Evolutionary conservation across 1,140 invertebrate species (phyloP), one percentile per base, ranked within the genome.

Genomic region (Heliconius congener): DNA sequence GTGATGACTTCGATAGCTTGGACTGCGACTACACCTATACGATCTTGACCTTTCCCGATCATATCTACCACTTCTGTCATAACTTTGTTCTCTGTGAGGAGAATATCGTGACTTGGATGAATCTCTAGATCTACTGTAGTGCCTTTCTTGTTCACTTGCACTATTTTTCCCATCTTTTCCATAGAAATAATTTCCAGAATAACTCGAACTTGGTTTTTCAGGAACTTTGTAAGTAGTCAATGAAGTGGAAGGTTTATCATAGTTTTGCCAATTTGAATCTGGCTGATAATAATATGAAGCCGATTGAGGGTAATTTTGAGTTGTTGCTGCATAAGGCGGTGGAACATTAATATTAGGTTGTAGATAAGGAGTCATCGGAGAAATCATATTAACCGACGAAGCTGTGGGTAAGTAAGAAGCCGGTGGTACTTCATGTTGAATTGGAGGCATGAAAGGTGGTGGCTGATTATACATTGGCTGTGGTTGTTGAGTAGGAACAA

Each of bases 21-120:
- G 86, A 79, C 86, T 90, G 13, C 83, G 83, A 85, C 82, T 85
- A 27, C 84, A 86, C 66, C 81, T 66, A n/a, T 57, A 34, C 8
- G 74, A 79, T 19, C 78, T 78, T 37, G 74, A 50, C 30, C 75
- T 78, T 16, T 83, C 79, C 71, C 77, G 77, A 76, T 85, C 81
- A 83, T 82, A 78, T 71, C 34, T 83, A 57, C 83, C 82, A 42
- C 79, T 79, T 75, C 82, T 83, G 1, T 84, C 81, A 78, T 79
- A 81, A 74, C 84, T 83, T 50, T 78, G 83, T n/a, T 86, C 83
- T 79, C 66, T 81, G 76, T 79, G 27, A 34, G 83, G 81, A 18
- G 84, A 86, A 79, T 85, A 81, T 79, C 82, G 84, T 55, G 77
- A 71, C 39, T 76, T 84, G 27, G 83, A 84, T 75, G 76, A 74